These are phyloP conservation scores for Gila robusta DNA, from an alignment of 2,797 vertebrate genomes.

Conservation along the genomic window DNA sequence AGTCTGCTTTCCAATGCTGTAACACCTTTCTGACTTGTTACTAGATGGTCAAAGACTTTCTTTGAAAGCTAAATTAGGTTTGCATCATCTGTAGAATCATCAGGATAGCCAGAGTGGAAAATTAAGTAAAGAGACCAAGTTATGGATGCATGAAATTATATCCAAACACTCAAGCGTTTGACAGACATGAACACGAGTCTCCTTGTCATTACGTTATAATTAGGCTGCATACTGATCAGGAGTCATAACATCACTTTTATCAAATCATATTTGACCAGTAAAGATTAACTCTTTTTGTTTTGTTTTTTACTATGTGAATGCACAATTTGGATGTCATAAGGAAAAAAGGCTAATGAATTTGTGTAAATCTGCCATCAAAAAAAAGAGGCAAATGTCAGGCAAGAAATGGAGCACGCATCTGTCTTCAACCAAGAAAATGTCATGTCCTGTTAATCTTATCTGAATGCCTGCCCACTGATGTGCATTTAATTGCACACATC, in stretches of 20 bases:
- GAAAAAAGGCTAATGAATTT: constrained; percentile 21
- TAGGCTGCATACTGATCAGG: constrained; percentile 42
- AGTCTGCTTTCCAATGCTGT: constrained; percentile 1
- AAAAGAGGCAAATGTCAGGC: constrained; percentile 59
- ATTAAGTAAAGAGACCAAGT: constrained; percentile 52
- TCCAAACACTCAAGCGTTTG: constrained; percentile 23
- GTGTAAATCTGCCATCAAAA: constrained; percentile 49
- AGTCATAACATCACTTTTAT: constrained; percentile 32
- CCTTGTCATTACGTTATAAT: constrained; percentile 45
- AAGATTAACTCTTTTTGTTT: too few species aligned
- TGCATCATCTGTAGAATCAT: constrained; percentile 44
- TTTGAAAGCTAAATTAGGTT: constrained; percentile 16
- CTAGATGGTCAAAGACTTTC: constrained; percentile 13
- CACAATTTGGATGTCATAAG: constrained; percentile 23
- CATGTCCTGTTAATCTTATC: constrained; percentile 78
- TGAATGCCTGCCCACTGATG: constrained; percentile 73
- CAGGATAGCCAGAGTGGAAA: constrained; percentile 29
- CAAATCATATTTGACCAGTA: constrained; percentile 31
- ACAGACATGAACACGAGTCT: constrained; percentile 25
- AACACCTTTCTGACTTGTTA: constrained; percentile 26
- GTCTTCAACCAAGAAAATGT: constrained; percentile 73
- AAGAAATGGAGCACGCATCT: constrained; percentile 75
- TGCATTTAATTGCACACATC: constrained; percentile 74
- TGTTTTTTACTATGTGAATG: not conserved
- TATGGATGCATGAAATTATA: constrained; percentile 52